Evolutionary conservation across 2,888 invertebrate genomes (phyloP).

Genomic region (Itoplectis maculator): DNA sequence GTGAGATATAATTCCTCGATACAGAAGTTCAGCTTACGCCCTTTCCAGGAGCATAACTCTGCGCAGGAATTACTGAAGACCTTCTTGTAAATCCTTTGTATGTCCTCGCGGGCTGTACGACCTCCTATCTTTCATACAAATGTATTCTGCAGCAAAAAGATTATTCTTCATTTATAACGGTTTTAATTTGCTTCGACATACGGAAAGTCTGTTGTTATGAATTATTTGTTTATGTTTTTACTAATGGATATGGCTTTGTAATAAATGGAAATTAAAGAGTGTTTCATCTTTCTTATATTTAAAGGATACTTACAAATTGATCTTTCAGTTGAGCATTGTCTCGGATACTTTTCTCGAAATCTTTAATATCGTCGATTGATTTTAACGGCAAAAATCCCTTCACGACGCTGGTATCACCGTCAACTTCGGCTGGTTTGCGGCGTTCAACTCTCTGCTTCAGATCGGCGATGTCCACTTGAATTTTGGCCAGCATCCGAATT

Average conservation of each 20-base stretch:
- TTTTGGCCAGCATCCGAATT: slow-evolving; percentile 23
- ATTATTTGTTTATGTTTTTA: slow-evolving; percentile 18
- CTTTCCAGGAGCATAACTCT: slow-evolving; percentile 29
- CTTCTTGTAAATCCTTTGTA: slow-evolving; percentile 26
- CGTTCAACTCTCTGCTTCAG: slow-evolving; percentile 14
- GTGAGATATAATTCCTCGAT: slow-evolving; percentile 30
- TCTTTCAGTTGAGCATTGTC: slow-evolving; percentile 23
- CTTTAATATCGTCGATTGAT: slow-evolving; percentile 24
- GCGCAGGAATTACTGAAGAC: slow-evolving; percentile 39
- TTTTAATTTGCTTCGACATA: no score
- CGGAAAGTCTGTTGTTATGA: background rate
- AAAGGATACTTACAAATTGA: slow-evolving; percentile 30
- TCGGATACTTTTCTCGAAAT: slow-evolving; percentile 23
- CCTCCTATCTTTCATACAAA: slow-evolving; percentile 47
- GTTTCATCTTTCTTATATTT: no score
- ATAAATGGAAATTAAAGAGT: no score
- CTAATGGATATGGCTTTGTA: no score
- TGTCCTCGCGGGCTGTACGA: no score
- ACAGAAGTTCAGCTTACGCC: slow-evolving; percentile 44
- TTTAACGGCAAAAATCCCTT: no score
- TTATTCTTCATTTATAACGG: no score
- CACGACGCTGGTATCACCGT: background rate
- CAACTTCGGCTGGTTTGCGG: background rate
- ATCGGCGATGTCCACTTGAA: background rate
- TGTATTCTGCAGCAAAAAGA: slow-evolving; percentile 38